These are phyloP conservation scores for Eupeodes corollae DNA, from an alignment of 1,140 invertebrate species.

Conservation along the genomic window DNA sequence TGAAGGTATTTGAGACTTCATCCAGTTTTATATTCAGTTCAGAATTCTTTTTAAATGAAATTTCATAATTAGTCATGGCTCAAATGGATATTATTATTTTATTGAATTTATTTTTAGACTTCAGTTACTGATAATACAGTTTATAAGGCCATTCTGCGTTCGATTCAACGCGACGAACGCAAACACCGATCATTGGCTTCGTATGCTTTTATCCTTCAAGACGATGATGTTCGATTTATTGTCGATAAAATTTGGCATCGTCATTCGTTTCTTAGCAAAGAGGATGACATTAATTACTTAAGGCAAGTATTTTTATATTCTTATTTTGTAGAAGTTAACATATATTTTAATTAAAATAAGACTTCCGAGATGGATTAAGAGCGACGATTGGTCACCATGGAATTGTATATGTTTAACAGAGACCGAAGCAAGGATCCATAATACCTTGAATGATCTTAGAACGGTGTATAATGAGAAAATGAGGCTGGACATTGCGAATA, in stretches of 20 bases:
- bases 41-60: too few species aligned
- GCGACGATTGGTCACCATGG: constrained; percentile 52
- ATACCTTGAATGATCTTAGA: constrained; percentile 36
- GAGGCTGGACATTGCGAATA: constrained; percentile 23
- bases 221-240: constrained; percentile 46
- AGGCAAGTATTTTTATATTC: constrained; percentile 14
- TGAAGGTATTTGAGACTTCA: constrained; percentile 16
- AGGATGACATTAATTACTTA: constrained; percentile 41
- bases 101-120: constrained; percentile 8
- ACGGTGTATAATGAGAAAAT: constrained; percentile 41
- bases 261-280: constrained; percentile 47
- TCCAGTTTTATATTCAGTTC: background rate
- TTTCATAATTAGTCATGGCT: background rate
- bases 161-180: constrained; percentile 45
- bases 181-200: constrained; percentile 38
- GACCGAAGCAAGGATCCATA: constrained; percentile 45
- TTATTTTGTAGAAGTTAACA: background rate
- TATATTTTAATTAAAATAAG: constrained; percentile 10
- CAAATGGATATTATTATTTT: background rate
- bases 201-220: constrained; percentile 44
- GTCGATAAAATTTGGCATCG: constrained; percentile 52
- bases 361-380: constrained; percentile 43
- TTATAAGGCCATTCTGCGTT: constrained; percentile 43
- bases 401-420: constrained; percentile 51
- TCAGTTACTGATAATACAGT: constrained; percentile 22